Evolutionary conservation across 2,113 vertebrate species (phyloP).

Genomic region (Neopipo cinnamomea): DNA sequence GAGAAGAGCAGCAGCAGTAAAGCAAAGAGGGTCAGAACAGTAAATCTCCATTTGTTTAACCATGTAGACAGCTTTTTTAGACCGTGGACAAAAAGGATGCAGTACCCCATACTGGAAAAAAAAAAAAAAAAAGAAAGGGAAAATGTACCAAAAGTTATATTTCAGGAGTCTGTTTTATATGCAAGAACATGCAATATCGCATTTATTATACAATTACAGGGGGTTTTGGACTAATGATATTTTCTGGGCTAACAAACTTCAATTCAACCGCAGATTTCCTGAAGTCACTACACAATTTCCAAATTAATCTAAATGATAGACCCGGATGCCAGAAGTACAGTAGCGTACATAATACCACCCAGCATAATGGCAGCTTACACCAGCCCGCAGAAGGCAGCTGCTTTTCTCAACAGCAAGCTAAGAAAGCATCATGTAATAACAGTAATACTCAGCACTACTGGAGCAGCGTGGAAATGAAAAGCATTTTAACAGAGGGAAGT

Average conservation of each 20-base stretch:
- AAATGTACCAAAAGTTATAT: background rate
- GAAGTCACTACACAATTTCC: conserved; percentile 43
- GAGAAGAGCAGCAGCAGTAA: conserved; percentile 89
- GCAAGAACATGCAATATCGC: background rate
- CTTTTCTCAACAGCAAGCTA: conserved; percentile 3
- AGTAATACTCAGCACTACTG: conserved; percentile 9
- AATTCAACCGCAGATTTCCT: background rate
- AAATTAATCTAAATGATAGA: conserved; percentile 55
- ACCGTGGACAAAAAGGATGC: conserved; percentile 90
- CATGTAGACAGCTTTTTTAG: conserved; percentile 80
- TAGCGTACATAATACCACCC: background rate
- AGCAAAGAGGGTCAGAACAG: conserved; percentile 76
- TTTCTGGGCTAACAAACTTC: background rate
- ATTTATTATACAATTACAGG: background rate
- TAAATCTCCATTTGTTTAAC: conserved; percentile 80
- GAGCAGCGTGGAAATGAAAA: background rate
- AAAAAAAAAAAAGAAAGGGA: background rate
- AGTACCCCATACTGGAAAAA: conserved; percentile 90
- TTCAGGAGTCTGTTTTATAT: background rate
- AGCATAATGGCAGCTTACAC: conserved; percentile 11
- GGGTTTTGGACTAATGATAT: background rate
- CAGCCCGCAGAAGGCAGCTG: background rate
- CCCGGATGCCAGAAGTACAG: background rate
- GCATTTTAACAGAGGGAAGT: background rate
- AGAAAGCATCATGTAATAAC: conserved; percentile 4